phyloP scores from a whole-genome alignment of 2,888 invertebrate genomes.

The Agonum fuliginosum region DNA sequence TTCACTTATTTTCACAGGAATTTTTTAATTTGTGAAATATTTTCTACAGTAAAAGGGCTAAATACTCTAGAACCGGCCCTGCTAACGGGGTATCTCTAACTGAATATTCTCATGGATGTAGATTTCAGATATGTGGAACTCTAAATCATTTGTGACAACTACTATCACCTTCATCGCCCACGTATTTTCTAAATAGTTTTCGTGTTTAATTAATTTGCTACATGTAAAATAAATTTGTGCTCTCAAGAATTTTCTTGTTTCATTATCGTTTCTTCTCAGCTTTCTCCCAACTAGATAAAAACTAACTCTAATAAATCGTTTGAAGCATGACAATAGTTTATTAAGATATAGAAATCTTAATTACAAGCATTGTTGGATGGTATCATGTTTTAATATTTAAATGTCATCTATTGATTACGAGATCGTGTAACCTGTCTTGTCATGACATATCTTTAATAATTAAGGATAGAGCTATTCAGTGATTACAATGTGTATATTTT shows the following conservation, averaged over 20 bases:
- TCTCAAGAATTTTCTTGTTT: not conserved
- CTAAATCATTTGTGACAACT: constrained; percentile 21
- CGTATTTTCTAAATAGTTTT: constrained; percentile 1
- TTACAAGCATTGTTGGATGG: not conserved
- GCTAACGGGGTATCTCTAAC: not conserved
- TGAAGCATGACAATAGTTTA: constrained; percentile 26
- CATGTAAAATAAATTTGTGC: not conserved
- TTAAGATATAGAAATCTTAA: constrained; percentile 27
- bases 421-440: not conserved
- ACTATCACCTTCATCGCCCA: constrained; percentile 18
- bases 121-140: not conserved
- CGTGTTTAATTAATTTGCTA: constrained; percentile 15
- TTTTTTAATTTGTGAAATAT: too few relatives aligned
- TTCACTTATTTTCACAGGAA: too few relatives aligned
- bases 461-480: not conserved
- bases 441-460: not conserved
- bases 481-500: not conserved
- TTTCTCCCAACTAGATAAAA: not conserved
- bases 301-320: constrained; percentile 1
- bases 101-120: not conserved
- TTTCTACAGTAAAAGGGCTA: too few relatives aligned
- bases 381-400: not conserved
- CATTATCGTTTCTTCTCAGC: not conserved
- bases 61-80: not conserved
- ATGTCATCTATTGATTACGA: not conserved